Evolutionary conservation across 2,797 vertebrate genomes (phyloP).

Genomic region (Dendrocincla tyrannina): DNA sequence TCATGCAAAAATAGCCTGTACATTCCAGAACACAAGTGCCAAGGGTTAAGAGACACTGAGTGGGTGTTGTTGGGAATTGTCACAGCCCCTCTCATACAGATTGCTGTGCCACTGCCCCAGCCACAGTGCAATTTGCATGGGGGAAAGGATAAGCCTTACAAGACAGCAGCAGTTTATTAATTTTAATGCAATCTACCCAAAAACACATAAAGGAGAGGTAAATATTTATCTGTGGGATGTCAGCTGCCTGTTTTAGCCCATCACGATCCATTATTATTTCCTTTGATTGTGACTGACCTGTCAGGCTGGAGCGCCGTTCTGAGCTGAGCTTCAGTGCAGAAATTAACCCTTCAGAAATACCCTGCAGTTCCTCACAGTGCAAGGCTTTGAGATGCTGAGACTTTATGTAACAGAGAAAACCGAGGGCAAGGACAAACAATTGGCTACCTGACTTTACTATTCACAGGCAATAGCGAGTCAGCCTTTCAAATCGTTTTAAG

Average conservation of each 20-base stretch:
- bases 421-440: background rate
- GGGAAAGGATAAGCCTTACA: background rate
- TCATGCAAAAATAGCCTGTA: background rate
- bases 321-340: background rate
- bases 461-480: background rate
- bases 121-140: background rate
- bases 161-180: background rate
- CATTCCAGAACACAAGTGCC: background rate
- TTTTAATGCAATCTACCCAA: background rate
- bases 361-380: background rate
- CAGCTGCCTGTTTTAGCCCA: background rate
- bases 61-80: background rate
- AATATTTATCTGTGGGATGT: background rate
- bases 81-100: background rate
- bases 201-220: background rate
- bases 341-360: background rate
- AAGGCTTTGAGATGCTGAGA: background rate
- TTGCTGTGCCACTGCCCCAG: background rate
- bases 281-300: background rate
- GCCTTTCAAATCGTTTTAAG: background rate
- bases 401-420: background rate
- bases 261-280: background rate
- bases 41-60: background rate
- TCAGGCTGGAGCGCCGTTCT: background rate
- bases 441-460: background rate